These are phyloP conservation scores for Eriosoma lanigerum DNA, from an alignment of 1,140 invertebrate species.

Conservation along the genomic window DNA sequence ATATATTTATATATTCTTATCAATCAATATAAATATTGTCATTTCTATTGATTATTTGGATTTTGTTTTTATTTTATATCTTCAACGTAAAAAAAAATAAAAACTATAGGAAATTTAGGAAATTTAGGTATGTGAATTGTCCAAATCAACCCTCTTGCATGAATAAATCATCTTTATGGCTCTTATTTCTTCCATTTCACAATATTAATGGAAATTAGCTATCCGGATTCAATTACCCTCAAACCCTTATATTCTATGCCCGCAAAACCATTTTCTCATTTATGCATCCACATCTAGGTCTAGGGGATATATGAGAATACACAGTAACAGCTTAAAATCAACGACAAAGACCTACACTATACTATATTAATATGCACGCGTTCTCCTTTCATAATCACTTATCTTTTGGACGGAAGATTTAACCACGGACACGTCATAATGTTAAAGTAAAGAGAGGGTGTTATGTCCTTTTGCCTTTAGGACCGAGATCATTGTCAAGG, in stretches of 20 bases:
- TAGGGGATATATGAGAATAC: background rate
- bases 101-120: too few relatives aligned
- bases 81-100: too few relatives aligned
- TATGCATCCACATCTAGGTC: background rate
- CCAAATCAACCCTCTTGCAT: background rate
- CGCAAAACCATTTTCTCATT: background rate
- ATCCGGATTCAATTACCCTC: background rate
- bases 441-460: conserved; percentile 41
- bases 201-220: conserved; percentile 20
- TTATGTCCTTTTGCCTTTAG: conserved; percentile 41
- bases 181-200: background rate
- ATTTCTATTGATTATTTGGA: too few relatives aligned
- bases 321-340: background rate
- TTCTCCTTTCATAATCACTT: conserved; percentile 32
- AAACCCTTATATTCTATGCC: too few relatives aligned
- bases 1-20: too few relatives aligned
- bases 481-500: conserved; percentile 28
- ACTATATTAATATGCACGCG: background rate
- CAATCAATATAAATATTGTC: too few relatives aligned
- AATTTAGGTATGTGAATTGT: too few relatives aligned
- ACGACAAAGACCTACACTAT: background rate
- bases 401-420: conserved; percentile 47
- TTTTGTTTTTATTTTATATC: too few relatives aligned
- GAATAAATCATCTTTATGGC: background rate
- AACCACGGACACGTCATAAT: conserved; percentile 37